These are phyloP conservation scores for Huso huso DNA, from an alignment of 2,797 vertebrate species.

Conservation along the genomic window DNA sequence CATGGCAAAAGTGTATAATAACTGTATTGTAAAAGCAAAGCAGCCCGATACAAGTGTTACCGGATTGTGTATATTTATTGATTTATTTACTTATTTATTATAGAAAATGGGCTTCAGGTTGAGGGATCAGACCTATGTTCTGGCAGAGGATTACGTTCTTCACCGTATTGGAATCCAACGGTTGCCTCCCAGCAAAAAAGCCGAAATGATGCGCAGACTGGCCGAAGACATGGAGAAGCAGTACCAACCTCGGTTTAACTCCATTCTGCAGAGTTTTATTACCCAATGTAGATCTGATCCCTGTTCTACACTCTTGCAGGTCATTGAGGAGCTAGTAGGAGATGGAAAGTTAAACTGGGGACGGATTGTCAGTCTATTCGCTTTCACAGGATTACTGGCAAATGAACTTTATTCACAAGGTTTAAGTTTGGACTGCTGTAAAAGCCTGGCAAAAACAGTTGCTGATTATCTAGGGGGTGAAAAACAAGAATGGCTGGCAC, in stretches of 20 bases:
- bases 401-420: conserved; percentile 38
- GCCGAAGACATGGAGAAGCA: conserved; percentile 54
- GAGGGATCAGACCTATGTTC: conserved; percentile 58
- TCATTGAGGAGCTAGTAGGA: conserved; percentile 59
- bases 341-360: conserved; percentile 73
- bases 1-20: too few species aligned
- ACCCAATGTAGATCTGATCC: conserved; percentile 45
- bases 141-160: conserved; percentile 63
- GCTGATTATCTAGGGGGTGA: conserved; percentile 63
- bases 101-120: conserved; percentile 15
- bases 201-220: conserved; percentile 57
- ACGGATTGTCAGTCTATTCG: conserved; percentile 67
- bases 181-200: conserved; percentile 57
- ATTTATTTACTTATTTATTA: neutral
- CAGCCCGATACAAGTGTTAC: too few species aligned
- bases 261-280: conserved; percentile 49
- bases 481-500: conserved; percentile 70
- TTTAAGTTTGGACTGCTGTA: conserved; percentile 31
- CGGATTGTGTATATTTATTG: neutral
- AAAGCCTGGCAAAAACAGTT: conserved; percentile 60
- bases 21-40: too few species aligned
- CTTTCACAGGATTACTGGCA: conserved; percentile 71
- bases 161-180: conserved; percentile 26
- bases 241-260: conserved; percentile 51
- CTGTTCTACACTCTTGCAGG: conserved; percentile 45